Evolutionary conservation across 2,113 vertebrate species (phyloP), one percentile per base, ranked within the genome.

Genomic region (Connochaetes taurinus): DNA sequence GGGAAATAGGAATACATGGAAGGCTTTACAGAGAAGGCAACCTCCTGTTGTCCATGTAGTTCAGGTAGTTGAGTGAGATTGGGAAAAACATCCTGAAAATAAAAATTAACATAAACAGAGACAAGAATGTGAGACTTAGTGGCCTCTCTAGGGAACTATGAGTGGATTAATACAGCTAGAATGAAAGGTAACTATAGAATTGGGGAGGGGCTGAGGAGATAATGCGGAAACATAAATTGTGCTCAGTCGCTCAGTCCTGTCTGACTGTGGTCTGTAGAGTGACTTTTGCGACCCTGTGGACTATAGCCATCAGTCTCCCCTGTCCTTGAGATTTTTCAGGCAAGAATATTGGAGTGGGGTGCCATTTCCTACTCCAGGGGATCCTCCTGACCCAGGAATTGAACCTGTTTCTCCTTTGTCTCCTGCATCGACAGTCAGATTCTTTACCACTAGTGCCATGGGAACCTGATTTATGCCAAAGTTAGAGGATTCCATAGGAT

Each of bases 271-370:
- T 21, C 17, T 62, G 60, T 62, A 62, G 29, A 31, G 14, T 36
- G 64, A 9, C 31, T 64, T 64, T 60, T 64, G 62, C 0, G 9
- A 71, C n/a, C 4, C n/a, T 71, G n/a, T 36, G n/a, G 64, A 71
- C 64, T 21, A 17, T 21, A 11, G 8, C 64, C 9, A 0, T n/a
- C n/a, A 11, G n/a, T 19, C 64, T 21, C 17, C 17, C 9, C 64
- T 36, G n/a, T 21, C 17, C 64, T 21, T 5, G 17, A 21, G n/a
- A 21, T 71, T 71, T 21, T 71, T n/a, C 64, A 36, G 60, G 1
- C 60, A 15, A 31, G 60, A 62, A 31, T 27, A 62, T 62, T 31
- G 29, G 6, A 62, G 13, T 67, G 64, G n/a, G n/a, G 4, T 21
- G n/a, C 17, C n/a, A 5, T 71, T 71, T 71, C 64, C 64, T 36